Evolutionary conservation across 2,113 vertebrate genomes (phyloP).

Genomic region (Oxyruncus cristatus): DNA sequence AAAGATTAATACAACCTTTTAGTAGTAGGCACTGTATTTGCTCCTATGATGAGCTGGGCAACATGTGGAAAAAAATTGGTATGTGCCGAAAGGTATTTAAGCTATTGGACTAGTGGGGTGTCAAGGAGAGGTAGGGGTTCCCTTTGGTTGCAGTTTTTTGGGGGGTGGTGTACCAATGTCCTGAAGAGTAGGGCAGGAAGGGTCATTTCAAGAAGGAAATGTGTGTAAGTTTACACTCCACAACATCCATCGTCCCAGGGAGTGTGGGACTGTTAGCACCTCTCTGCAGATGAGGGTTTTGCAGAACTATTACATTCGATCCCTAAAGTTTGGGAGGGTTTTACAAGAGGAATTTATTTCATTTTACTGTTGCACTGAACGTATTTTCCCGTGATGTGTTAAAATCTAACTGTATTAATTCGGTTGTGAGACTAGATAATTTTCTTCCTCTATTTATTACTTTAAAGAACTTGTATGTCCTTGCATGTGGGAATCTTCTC

Average conservation of each 20-base stretch:
- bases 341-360: not conserved
- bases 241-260: not conserved
- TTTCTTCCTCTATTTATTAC: constrained; percentile 45
- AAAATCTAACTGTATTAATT: not conserved
- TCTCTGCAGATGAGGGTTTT: not conserved
- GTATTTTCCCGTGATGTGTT: not conserved
- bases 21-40: not conserved
- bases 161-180: not conserved
- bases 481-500: not conserved
- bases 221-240: not conserved
- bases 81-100: not conserved
- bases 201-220: not conserved
- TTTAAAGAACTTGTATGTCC: constrained; percentile 37
- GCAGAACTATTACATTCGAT: not conserved
- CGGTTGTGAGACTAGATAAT: not conserved
- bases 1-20: not conserved
- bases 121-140: not conserved
- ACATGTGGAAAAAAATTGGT: accelerated
- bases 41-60: not conserved
- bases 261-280: not conserved
- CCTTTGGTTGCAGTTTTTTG: not conserved
- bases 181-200: not conserved
- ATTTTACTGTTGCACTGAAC: not conserved
- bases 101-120: accelerated
- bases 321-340: not conserved